A percentile compares a stretch with the other conserved stretches of the same genome.
phyloP scores from a whole-genome alignment of 2,797 vertebrate species.

The Psittacula derbiana region DNA sequence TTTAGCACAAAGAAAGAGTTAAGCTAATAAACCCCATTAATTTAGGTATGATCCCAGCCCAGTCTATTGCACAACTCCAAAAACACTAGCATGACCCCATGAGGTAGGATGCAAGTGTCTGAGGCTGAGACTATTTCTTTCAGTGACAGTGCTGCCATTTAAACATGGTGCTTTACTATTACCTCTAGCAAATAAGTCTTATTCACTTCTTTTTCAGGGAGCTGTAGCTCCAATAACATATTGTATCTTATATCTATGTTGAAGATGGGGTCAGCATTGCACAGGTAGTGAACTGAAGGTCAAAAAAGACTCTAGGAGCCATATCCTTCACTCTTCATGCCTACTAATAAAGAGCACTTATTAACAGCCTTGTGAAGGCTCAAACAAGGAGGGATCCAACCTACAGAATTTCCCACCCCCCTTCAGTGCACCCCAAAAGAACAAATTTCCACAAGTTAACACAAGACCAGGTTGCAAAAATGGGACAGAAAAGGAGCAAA shows the following conservation, averaged over 20 bases:
- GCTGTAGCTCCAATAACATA: background rate
- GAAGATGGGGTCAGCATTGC: background rate
- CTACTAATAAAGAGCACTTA: background rate
- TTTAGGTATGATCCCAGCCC: background rate
- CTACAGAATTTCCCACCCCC: background rate
- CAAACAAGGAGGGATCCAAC: background rate
- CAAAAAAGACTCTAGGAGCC: background rate
- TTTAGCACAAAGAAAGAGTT: background rate
- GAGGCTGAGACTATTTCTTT: background rate
- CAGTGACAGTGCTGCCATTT: background rate
- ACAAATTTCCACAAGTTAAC: background rate
- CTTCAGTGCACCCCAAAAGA: background rate
- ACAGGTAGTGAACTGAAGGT: background rate
- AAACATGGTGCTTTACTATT: background rate
- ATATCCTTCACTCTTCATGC: background rate
- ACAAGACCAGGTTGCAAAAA: background rate
- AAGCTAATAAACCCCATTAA: background rate
- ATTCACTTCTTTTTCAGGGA: background rate
- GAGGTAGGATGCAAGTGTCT: background rate
- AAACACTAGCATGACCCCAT: accelerated
- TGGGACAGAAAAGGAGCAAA: background rate
- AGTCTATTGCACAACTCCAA: background rate
- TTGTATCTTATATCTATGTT: background rate
- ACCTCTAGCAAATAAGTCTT: background rate
- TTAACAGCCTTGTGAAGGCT: background rate